A percentile compares a stretch with the other conserved stretches of the same genome.
These are phyloP conservation scores for Cyclopterus lumpus DNA, from an alignment of 2,797 vertebrate genomes.

Conservation along the genomic window DNA sequence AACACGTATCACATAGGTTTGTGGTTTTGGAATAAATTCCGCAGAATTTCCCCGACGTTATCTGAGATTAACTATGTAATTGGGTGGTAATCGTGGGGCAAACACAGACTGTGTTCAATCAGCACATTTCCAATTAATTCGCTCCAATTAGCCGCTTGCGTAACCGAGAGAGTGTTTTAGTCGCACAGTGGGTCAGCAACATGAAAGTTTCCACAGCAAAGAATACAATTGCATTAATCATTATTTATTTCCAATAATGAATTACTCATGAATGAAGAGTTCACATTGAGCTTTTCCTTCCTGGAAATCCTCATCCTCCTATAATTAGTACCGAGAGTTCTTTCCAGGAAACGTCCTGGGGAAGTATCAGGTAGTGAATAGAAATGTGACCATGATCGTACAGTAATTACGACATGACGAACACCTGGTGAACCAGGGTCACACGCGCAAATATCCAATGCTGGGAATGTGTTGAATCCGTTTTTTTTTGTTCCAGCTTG, in stretches of 20 bases:
- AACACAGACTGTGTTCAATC: slow-evolving; percentile 1
- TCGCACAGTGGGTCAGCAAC: neutral
- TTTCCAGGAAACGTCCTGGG: neutral
- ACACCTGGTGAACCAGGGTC: neutral
- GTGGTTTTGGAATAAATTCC: neutral
- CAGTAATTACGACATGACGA: no score
- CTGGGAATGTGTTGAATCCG: neutral
- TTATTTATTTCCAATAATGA: neutral
- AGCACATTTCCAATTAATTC: neutral
- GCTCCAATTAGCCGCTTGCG: neutral
- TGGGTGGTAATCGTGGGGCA: neutral
- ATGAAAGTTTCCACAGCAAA: neutral
- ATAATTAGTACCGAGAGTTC: neutral
- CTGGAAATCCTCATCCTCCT: neutral
- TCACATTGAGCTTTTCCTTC: neutral
- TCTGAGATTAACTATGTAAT: neutral
- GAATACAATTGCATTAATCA: neutral
- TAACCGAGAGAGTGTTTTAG: neutral
- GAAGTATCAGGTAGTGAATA: neutral
- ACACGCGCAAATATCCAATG: neutral
- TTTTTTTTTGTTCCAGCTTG: neutral
- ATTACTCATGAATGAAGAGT: neutral
- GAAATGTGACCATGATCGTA: no score
- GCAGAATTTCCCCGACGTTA: neutral
- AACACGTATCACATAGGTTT: neutral